phyloP scores from a whole-genome alignment of 2,797 vertebrate genomes.

The Xerus rutilus region DNA sequence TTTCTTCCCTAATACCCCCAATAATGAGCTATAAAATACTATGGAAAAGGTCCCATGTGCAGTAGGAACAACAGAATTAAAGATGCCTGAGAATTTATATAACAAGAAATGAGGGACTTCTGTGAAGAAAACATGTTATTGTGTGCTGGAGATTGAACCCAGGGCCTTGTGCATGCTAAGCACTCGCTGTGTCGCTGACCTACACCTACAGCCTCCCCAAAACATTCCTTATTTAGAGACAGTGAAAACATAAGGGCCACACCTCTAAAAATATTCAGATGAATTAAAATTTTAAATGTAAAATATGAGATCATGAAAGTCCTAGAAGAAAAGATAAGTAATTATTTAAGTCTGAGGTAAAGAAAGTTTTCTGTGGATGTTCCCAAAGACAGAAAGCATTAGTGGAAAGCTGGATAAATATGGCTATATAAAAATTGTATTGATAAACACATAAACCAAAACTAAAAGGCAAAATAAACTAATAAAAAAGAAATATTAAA shows the following conservation, averaged over 20 bases:
- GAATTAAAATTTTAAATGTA: background rate
- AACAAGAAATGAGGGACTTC: background rate
- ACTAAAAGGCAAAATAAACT: conserved; percentile 9
- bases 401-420: background rate
- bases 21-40: background rate
- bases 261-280: background rate
- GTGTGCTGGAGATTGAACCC: background rate
- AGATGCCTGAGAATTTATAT: background rate
- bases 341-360: background rate
- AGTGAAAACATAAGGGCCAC: background rate
- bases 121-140: background rate
- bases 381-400: background rate
- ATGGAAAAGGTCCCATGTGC: background rate
- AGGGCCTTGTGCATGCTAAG: background rate
- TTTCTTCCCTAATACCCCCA: background rate
- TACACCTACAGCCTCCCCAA: background rate
- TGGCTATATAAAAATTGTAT: background rate
- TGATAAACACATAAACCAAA: conserved; percentile 5
- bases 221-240: conserved; percentile 20
- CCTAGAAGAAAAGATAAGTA: background rate
- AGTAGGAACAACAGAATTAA: background rate
- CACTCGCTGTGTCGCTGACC: background rate
- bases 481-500: background rate
- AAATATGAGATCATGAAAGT: background rate
- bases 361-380: background rate